Percentiles rank a stretch among this genome's conserved stretches.
Evolutionary conservation across 2,113 vertebrate genomes (phyloP).

Genomic region (Benthochromis sp.): DNA sequence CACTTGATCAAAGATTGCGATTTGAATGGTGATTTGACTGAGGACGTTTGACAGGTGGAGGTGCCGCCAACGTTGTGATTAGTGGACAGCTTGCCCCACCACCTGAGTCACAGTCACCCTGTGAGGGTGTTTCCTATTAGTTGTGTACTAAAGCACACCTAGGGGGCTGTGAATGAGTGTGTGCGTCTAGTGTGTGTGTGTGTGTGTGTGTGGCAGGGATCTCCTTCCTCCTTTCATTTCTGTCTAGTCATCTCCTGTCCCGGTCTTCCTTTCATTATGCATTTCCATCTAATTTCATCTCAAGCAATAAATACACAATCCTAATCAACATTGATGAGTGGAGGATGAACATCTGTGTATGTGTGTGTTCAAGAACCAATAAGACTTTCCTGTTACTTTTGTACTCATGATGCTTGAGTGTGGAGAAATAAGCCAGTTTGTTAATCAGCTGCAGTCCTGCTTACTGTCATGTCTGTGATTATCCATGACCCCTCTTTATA

Average conservation of each 20-base stretch:
- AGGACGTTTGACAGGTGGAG: not conserved
- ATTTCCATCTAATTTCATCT: conserved; percentile 39
- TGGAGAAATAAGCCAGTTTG: conserved; percentile 15
- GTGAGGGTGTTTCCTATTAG: not conserved
- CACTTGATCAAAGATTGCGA: not conserved
- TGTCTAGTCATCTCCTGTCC: conserved; percentile 14
- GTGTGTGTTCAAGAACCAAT: not conserved
- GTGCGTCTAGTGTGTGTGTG: not conserved
- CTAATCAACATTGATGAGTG: conserved; percentile 57
- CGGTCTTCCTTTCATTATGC: conserved; percentile 39
- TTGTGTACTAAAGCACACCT: not conserved
- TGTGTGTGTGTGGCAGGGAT: not conserved
- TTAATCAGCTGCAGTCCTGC: conserved; percentile 36
- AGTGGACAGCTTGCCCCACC: not conserved
- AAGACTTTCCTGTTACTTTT: conserved; percentile 11
- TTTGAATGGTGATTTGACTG: not conserved
- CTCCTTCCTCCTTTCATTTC: conserved; percentile 18
- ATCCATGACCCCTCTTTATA: conserved; percentile 19
- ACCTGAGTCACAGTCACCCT: not conserved
- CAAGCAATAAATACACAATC: conserved; percentile 58
- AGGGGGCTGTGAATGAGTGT: not conserved
- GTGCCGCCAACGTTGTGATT: not conserved
- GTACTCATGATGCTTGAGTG: conserved; percentile 28
- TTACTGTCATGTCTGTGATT: conserved; percentile 23
- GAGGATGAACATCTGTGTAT: not conserved